Percentiles rank a stretch among this genome's conserved stretches.
phyloP scores from a whole-genome alignment of 2,113 vertebrate species.

The Calonectris borealis region DNA sequence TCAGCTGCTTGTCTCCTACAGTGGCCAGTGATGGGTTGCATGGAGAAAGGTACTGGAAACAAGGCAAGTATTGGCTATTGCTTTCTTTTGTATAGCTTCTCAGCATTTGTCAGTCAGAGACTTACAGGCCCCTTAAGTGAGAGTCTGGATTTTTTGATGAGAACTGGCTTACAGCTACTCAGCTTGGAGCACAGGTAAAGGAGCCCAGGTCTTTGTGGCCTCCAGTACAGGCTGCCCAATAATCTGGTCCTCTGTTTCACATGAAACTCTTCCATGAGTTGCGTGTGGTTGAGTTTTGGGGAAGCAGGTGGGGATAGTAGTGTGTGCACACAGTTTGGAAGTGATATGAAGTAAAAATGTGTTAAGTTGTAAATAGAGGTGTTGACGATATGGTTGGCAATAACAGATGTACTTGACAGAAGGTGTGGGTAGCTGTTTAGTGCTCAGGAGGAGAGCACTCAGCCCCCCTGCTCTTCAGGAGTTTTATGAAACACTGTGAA shows the following conservation, averaged over 20 bases:
- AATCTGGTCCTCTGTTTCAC: neutral
- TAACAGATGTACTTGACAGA: constrained; percentile 71
- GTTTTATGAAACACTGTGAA: neutral
- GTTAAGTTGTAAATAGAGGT: constrained; percentile 73
- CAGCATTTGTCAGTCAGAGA: neutral
- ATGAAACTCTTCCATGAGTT: neutral
- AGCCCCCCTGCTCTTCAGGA: neutral
- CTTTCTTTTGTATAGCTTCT: neutral
- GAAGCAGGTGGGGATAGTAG: constrained; percentile 17
- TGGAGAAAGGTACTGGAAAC: neutral
- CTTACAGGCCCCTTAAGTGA: neutral
- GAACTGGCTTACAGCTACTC: neutral
- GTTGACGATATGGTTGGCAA: constrained; percentile 54
- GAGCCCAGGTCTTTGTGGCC: neutral
- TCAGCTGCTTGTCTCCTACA: neutral
- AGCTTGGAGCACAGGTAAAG: neutral
- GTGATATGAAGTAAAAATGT: constrained; percentile 64
- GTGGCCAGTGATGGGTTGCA: neutral
- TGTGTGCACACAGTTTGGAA: constrained; percentile 49
- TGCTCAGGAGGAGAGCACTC: constrained; percentile 1
- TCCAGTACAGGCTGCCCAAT: neutral
- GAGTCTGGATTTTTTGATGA: neutral
- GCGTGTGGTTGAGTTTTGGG: neutral
- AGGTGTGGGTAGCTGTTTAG: constrained; percentile 58
- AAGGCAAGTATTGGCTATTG: neutral